phyloP scores from a whole-genome alignment of 2,797 vertebrate species.

The Acestrorhynchus altus region DNA sequence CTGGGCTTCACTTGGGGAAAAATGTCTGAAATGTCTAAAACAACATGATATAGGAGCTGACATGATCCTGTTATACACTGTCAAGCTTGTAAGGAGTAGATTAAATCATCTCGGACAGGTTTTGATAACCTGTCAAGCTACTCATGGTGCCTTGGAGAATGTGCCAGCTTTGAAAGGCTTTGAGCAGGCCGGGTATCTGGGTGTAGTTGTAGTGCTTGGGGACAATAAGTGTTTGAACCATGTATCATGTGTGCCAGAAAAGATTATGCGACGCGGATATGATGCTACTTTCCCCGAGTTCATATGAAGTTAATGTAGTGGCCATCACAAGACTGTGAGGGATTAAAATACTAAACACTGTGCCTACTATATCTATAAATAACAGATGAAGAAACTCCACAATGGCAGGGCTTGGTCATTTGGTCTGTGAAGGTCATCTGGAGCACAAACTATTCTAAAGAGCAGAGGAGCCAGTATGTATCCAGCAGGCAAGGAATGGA shows the following conservation, averaged over 20 bases:
- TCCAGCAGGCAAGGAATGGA: constrained; percentile 33
- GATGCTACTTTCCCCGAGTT: constrained; percentile 59
- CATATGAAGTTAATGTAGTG: constrained; percentile 27
- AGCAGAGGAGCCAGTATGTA: not conserved
- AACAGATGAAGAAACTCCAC: not conserved
- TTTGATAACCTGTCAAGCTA: constrained; percentile 63
- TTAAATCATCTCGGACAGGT: constrained; percentile 59
- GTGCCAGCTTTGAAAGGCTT: constrained; percentile 52
- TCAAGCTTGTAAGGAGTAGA: constrained; percentile 53
- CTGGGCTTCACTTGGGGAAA: not conserved
- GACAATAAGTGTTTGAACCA: constrained; percentile 48
- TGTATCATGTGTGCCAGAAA: constrained; percentile 57
- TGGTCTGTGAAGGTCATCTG: constrained; percentile 10
- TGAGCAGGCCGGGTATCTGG: constrained; percentile 44
- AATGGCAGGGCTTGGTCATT: not conserved
- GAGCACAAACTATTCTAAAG: not conserved
- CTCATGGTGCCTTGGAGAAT: constrained; percentile 46
- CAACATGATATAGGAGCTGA: constrained; percentile 32
- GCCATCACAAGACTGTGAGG: too few relatives aligned
- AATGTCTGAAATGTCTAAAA: constrained; percentile 12
- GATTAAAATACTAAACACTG: not conserved
- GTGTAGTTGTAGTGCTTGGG: constrained; percentile 31
- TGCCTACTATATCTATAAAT: not conserved
- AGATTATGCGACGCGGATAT: constrained; percentile 51
- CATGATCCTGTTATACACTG: constrained; percentile 48